A percentile compares a stretch with the other conserved stretches of the same genome.
Conservation (phyloP, 2,888 invertebrate genomes). For the Drosophila neonasuta region DNA sequence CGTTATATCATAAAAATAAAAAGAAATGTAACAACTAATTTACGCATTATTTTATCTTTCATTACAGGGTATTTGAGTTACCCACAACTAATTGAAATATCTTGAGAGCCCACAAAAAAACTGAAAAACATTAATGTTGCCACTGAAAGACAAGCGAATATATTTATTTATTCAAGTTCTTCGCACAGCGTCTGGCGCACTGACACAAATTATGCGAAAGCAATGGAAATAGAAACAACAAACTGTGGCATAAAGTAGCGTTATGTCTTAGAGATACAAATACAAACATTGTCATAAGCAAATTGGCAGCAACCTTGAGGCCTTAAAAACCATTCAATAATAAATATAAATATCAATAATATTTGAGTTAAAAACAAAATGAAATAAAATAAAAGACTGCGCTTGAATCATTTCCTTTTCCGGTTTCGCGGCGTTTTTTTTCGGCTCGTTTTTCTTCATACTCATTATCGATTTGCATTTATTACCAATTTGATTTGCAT, state of each 20-base stretch:
- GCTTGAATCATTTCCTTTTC: slow-evolving; percentile 73
- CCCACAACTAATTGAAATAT: neutral
- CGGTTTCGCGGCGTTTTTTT: slow-evolving; percentile 59
- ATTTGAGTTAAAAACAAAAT: neutral
- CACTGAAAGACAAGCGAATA: slow-evolving; percentile 8
- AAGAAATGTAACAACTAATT: no score
- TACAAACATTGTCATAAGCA: slow-evolving; percentile 12
- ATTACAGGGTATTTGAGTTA: slow-evolving; percentile 9
- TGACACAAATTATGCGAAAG: slow-evolving; percentile 36
- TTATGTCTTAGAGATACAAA: slow-evolving; percentile 25
- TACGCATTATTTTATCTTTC: no score
- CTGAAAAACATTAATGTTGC: slow-evolving; percentile 1
- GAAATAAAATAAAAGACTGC: slow-evolving; percentile 24
- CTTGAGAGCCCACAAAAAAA: neutral
- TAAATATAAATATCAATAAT: slow-evolving; percentile 45
- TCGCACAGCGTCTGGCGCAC: slow-evolving; percentile 11
- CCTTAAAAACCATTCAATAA: slow-evolving; percentile 28
- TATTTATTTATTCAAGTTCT: slow-evolving; percentile 26
- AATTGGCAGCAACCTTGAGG: slow-evolving; percentile 48
- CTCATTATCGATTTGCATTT: slow-evolving; percentile 59
- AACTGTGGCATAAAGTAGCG: slow-evolving; percentile 35
- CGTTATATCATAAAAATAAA: no score
- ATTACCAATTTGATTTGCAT: slow-evolving; percentile 60
- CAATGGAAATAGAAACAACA: slow-evolving; percentile 20
- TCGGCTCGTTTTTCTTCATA: slow-evolving; percentile 29